Evolutionary conservation across 2,888 invertebrate species (phyloP).

Genomic region (Acanthosoma haemorrhoidale): DNA sequence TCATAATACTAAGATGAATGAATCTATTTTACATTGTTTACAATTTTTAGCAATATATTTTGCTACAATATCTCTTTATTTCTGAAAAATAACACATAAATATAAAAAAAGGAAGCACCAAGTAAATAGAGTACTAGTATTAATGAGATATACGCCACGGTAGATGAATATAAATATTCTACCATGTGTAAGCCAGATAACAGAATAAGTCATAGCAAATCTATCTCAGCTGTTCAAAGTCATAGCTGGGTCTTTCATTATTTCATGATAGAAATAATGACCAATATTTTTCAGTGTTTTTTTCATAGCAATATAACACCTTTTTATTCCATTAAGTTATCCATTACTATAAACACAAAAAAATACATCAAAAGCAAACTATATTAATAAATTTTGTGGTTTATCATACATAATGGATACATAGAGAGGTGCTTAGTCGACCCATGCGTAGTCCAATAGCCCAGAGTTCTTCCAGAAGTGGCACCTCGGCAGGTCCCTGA

Average conservation of each 20-base stretch:
- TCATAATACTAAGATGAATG: too few species aligned
- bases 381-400: not conserved
- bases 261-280: not conserved
- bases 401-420: not conserved
- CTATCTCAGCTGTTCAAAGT: not conserved
- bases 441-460: constrained; percentile 33
- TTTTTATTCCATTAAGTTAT: not conserved
- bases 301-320: not conserved
- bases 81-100: not conserved
- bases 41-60: too few species aligned
- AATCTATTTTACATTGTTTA: too few species aligned
- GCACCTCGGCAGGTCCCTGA: constrained; percentile 52
- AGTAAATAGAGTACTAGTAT: not conserved
- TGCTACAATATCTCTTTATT: too few species aligned
- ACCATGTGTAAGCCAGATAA: not conserved
- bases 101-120: constrained; percentile 5
- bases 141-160: constrained; percentile 1
- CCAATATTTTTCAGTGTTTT: not conserved
- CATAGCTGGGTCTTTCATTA: not conserved
- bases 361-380: constrained; percentile 11
- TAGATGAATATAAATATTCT: not conserved
- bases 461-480: constrained; percentile 58
- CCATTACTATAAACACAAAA: not conserved
- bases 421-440: constrained; percentile 27
- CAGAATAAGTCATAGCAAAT: not conserved